These are phyloP conservation scores for Ochlodes sylvanus DNA, from an alignment of 2,888 invertebrate species.

Conservation along the genomic window DNA sequence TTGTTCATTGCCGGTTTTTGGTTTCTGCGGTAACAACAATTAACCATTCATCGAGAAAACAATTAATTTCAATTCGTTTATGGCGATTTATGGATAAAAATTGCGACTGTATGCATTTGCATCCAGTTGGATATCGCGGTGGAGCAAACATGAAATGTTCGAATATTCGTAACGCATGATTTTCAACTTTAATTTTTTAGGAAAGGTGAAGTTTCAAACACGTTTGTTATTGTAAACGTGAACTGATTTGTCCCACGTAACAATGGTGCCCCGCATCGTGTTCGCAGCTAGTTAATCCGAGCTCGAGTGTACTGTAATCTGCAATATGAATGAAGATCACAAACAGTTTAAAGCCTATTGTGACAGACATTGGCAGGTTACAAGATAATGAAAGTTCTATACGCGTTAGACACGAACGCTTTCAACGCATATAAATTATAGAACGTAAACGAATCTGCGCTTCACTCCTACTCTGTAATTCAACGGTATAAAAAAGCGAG, in stretches of 20 bases:
- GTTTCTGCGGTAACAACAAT: conserved; percentile 67
- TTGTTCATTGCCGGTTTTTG: conserved; percentile 69
- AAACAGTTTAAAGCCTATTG: conserved; percentile 36
- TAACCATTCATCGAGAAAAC: conserved; percentile 56
- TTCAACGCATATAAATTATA: conserved; percentile 21
- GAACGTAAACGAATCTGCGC: conserved; percentile 13
- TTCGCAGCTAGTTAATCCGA: conserved; percentile 42
- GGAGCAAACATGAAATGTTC: too few relatives aligned
- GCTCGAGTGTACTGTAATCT: conserved; percentile 33
- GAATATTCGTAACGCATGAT: too few relatives aligned
- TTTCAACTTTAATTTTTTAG: conserved; percentile 11
- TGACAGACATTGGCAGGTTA: conserved; percentile 36
- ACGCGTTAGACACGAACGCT: conserved; percentile 19
- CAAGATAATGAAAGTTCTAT: conserved; percentile 36
- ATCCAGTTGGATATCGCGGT: too few relatives aligned
- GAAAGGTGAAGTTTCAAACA: conserved; percentile 22
- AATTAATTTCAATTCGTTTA: conserved; percentile 36
- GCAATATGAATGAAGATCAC: conserved; percentile 37
- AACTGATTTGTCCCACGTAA: conserved; percentile 45
- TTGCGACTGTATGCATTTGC: conserved; percentile 3
- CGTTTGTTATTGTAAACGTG: conserved; percentile 42
- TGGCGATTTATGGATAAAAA: conserved; percentile 9
- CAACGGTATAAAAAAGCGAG: conserved; percentile 4
- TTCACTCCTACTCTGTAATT: background rate
- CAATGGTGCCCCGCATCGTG: conserved; percentile 40